phyloP scores from a whole-genome alignment of 2,888 invertebrate genomes.

The Eristalinus aeneus region DNA sequence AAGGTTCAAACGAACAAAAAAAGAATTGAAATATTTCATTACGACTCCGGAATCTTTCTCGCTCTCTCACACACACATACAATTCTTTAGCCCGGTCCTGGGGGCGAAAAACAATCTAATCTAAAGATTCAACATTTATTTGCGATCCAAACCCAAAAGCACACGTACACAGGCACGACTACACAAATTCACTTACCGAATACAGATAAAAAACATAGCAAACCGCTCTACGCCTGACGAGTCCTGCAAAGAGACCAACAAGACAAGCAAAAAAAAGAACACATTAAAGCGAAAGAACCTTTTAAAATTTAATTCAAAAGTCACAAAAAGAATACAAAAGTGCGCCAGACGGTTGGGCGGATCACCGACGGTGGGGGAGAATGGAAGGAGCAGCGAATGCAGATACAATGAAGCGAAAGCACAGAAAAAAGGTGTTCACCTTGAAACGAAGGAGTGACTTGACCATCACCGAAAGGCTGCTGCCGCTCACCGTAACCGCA shows the following conservation, averaged over 20 bases:
- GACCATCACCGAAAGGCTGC: constrained; percentile 39
- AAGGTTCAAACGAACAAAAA: not conserved
- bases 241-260: constrained; percentile 41
- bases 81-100: not conserved
- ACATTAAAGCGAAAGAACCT: not conserved
- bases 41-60: not conserved
- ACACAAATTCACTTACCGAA: constrained; percentile 45
- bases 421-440: constrained; percentile 59
- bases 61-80: not conserved
- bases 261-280: not conserved
- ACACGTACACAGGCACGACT: not conserved
- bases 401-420: not conserved
- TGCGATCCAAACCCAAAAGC: not conserved
- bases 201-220: constrained; percentile 29
- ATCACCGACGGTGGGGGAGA: not conserved
- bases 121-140: not conserved
- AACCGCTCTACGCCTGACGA: constrained; percentile 42
- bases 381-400: not conserved
- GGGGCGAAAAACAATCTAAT: not conserved
- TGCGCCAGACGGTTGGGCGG: not conserved
- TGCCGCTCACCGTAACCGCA: constrained; percentile 38
- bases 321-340: constrained; percentile 8
- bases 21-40: not conserved
- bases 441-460: constrained; percentile 56
- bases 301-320: constrained; percentile 14